A percentile compares a stretch with the other conserved stretches of the same genome.
phyloP scores from a whole-genome alignment of 2,888 invertebrate genomes.

The Pyralis farinalis region DNA sequence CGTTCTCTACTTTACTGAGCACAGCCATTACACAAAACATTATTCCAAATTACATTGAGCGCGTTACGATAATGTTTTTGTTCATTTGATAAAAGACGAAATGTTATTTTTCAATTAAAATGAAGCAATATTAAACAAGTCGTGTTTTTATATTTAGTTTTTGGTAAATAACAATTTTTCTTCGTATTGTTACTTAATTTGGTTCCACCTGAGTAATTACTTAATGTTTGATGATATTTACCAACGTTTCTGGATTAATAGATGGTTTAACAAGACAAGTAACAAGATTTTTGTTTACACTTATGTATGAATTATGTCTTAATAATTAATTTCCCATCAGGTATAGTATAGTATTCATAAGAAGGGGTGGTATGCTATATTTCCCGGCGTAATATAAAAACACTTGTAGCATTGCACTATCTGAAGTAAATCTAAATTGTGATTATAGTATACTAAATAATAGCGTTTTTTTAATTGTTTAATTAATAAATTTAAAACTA shows the following conservation, averaged over 20 bases:
- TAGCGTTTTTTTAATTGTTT: too few species aligned
- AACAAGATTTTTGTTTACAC: too few species aligned
- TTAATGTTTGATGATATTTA: neutral
- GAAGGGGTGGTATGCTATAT: too few species aligned
- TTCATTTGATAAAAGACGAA: conserved; percentile 58
- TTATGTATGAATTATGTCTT: too few species aligned
- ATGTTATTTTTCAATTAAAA: conserved; percentile 50
- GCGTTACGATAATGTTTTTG: conserved; percentile 61
- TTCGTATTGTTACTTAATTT: neutral
- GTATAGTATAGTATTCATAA: too few species aligned
- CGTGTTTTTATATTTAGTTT: conserved; percentile 1
- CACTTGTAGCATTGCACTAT: too few species aligned
- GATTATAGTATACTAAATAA: too few species aligned
- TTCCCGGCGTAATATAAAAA: too few species aligned
- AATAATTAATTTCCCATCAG: too few species aligned
- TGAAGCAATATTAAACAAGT: conserved; percentile 26
- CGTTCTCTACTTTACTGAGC: conserved; percentile 51
- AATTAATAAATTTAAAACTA: too few species aligned
- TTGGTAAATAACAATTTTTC: conserved; percentile 4
- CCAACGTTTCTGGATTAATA: neutral
- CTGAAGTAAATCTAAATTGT: too few species aligned
- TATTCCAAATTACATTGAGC: conserved; percentile 68
- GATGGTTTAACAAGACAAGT: too few species aligned
- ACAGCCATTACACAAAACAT: conserved; percentile 66
- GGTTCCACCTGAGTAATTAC: neutral